phyloP scores from a whole-genome alignment of 2,888 invertebrate species.

The Nebria salina region DNA sequence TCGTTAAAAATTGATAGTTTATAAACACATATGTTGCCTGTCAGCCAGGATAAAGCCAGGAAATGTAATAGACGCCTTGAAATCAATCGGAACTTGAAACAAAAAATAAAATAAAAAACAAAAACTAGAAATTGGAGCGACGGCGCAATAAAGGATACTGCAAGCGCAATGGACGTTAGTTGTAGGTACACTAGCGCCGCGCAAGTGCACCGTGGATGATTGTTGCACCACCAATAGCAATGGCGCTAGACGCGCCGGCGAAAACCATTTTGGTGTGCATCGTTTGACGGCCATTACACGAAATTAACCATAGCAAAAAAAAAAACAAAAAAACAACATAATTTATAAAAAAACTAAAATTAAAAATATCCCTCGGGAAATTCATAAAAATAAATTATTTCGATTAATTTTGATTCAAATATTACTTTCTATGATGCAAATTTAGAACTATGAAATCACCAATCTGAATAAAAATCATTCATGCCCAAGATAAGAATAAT shows the following conservation, averaged over 20 bases:
- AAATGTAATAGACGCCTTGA: conserved; percentile 44
- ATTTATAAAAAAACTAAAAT: background rate
- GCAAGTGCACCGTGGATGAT: conserved; percentile 21
- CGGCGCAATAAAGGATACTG: conserved; percentile 40
- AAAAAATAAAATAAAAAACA: conserved; percentile 44
- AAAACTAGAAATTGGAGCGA: conserved; percentile 42
- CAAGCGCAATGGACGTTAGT: conserved; percentile 16
- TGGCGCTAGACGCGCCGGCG: conserved; percentile 18
- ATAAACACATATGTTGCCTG: conserved; percentile 8
- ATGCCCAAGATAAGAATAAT: no score
- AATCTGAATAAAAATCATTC: no score
- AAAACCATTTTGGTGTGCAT: background rate
- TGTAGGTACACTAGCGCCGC: conserved; percentile 29
- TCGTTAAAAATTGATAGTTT: background rate
- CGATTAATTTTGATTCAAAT: no score
- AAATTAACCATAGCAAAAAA: background rate
- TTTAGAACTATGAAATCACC: background rate
- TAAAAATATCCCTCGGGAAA: background rate
- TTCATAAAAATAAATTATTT: no score
- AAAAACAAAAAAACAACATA: background rate
- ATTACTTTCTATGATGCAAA: no score
- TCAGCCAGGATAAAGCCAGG: conserved; percentile 24
- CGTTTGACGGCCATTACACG: background rate
- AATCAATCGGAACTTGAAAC: conserved; percentile 46
- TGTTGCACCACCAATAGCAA: conserved; percentile 35